Evolutionary conservation across 1,140 invertebrate species (phyloP).

Genomic region (Drosophila kohkoa): DNA sequence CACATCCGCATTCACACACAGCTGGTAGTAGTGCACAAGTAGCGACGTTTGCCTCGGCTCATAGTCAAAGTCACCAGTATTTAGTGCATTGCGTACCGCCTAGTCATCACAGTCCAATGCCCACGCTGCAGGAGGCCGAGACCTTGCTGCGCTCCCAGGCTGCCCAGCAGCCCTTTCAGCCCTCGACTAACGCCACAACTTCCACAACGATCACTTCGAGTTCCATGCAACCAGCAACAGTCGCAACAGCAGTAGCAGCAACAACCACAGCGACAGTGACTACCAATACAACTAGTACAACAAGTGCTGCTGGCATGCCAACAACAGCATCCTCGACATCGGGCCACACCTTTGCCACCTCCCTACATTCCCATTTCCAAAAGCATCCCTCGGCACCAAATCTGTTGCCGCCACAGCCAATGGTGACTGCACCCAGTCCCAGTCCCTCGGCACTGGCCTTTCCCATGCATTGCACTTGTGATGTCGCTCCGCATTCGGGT

Average conservation of each 20-base stretch:
- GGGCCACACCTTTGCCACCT: slow-evolving; percentile 47
- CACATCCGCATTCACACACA: slow-evolving; percentile 51
- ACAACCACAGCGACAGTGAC: slow-evolving; percentile 14
- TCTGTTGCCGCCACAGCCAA: slow-evolving; percentile 70
- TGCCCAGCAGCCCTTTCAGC: slow-evolving; percentile 45
- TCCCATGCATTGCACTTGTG: slow-evolving; percentile 82
- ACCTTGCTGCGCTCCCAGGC: slow-evolving; percentile 64
- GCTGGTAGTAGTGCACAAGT: slow-evolving; percentile 79
- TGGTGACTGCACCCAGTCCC: slow-evolving; percentile 74
- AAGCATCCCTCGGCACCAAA: slow-evolving; percentile 83
- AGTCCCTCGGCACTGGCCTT: slow-evolving; percentile 83
- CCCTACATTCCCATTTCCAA: slow-evolving; percentile 82
- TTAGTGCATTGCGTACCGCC: slow-evolving; percentile 83
- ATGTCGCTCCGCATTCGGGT: slow-evolving; percentile 63
- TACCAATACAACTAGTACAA: slow-evolving; percentile 8
- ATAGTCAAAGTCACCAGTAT: slow-evolving; percentile 84
- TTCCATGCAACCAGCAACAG: slow-evolving; percentile 23
- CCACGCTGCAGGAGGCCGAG: slow-evolving; percentile 79
- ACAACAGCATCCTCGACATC: slow-evolving; percentile 20
- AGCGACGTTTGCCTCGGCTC: slow-evolving; percentile 79
- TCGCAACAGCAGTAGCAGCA: slow-evolving; percentile 26
- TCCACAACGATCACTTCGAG: not conserved
- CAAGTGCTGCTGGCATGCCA: slow-evolving; percentile 11
- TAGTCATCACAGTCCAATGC: slow-evolving; percentile 82
- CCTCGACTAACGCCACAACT: not conserved